Base-by-base conservation (phyloP, 2,113 vertebrate species). In the Rana temporaria region DNA sequence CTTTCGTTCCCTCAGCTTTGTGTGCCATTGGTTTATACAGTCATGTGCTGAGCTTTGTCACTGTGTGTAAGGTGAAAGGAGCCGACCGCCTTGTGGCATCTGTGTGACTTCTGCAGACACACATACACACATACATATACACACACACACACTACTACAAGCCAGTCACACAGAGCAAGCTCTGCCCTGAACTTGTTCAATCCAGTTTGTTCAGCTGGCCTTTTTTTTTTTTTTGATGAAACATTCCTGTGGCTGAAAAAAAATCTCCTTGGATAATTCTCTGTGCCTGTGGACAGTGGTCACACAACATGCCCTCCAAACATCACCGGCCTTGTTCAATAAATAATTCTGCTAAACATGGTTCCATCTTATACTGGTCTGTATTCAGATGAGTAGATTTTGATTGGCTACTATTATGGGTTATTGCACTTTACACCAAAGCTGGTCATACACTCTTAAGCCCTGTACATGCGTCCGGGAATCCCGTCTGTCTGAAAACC, bases 121-220 rank as follows among this genome's bases (percentile, higher is more conserved):
- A 57, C 24, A 74, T 26, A 32, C 8, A 67, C 20, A 34, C 32
- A 34, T n/a, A n/a, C n/a, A n/a, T n/a, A n/a, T n/a, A n/a, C 34
- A 38, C 30, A 14, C 8, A 64, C 59, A 64, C 7, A 38, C 34
- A 22, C 57, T 60, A 22, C 6, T 24, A 82, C 38, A 24, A 59
- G 55, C 53, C 57, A 42, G 34, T 57, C 5, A 79, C 64, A 79
- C 6, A 64, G 52, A 34, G 53, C 26, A 38, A 42, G 52, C 77
- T 79, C 94, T 91, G 92, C 92, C 91, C 92, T 90, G 89, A 95
- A 94, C 93, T 91, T 87, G 93, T 93, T 94, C 92, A 91, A 93
- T 93, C 92, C 93, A 94, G 94, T 93, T 93, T 86, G 89, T 89
- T 90, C 90, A 38, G 34, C 34, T 38, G 89, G 91, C 91, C 90